phyloP scores from a whole-genome alignment of 2,888 invertebrate species.

The Plemyria rubiginata region DNA sequence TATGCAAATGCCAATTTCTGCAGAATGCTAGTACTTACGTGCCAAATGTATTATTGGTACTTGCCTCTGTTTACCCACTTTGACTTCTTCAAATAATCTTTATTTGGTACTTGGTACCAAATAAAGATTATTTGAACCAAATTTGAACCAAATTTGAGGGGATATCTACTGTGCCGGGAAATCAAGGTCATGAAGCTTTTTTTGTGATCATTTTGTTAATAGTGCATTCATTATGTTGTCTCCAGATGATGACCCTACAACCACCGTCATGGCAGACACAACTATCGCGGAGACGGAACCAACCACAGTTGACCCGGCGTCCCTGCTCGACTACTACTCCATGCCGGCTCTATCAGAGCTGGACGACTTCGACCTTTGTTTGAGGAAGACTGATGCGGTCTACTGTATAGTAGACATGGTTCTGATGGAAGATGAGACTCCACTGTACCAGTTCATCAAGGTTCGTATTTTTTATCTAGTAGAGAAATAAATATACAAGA shows the following conservation, averaged over 20 bases:
- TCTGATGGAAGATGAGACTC: conserved; percentile 72
- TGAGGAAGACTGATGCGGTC: conserved; percentile 68
- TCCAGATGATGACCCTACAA: conserved; percentile 27
- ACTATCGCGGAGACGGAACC: conserved; percentile 39
- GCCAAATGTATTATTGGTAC: too few species aligned
- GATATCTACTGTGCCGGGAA: too few species aligned
- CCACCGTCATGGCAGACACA: conserved; percentile 18
- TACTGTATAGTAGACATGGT: conserved; percentile 78
- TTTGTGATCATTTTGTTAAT: too few species aligned
- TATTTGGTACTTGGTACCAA: too few species aligned
- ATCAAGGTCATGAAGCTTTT: background rate
- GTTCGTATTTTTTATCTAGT: conserved; percentile 43
- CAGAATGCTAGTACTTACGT: too few species aligned
- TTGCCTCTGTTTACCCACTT: too few species aligned
- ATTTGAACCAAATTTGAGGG: too few species aligned
- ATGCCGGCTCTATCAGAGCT: conserved; percentile 76
- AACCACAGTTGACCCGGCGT: conserved; percentile 23
- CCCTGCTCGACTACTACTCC: conserved; percentile 68
- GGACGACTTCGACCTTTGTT: conserved; percentile 75
- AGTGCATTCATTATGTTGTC: background rate
- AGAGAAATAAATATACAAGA: too few species aligned
- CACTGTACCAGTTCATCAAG: conserved; percentile 74
- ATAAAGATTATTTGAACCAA: too few species aligned
- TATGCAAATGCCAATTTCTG: too few species aligned
- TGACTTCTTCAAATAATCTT: too few species aligned